Evolutionary conservation across 2,888 invertebrate species (phyloP).

Genomic region (Pheosia gnoma): DNA sequence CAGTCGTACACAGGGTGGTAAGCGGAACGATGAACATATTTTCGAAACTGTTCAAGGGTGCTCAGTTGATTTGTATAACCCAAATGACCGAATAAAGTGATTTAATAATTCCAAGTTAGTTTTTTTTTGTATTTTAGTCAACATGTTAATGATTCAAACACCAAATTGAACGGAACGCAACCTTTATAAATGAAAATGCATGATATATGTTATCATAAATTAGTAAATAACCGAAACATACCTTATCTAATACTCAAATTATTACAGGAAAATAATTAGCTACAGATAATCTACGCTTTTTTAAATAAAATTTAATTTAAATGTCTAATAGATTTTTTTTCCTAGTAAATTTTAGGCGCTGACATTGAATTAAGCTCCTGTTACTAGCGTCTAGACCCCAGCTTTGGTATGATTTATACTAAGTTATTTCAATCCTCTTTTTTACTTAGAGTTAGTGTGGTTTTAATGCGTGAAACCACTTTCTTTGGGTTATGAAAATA

Average conservation of each 20-base stretch:
- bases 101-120: too few relatives aligned
- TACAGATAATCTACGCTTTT: background rate
- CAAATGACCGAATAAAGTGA: too few relatives aligned
- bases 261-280: background rate
- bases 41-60: too few relatives aligned
- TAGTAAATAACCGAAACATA: background rate
- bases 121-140: too few relatives aligned
- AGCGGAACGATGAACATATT: too few relatives aligned
- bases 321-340: background rate
- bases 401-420: background rate
- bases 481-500: background rate
- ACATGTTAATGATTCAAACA: too few relatives aligned
- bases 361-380: background rate
- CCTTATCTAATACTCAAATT: background rate
- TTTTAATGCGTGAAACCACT: conserved; percentile 2
- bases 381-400: background rate
- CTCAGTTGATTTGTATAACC: too few relatives aligned
- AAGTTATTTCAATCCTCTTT: background rate
- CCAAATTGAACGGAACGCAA: too few relatives aligned
- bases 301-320: background rate
- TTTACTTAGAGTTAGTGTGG: background rate
- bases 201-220: too few relatives aligned
- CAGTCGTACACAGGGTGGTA: background rate
- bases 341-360: background rate
- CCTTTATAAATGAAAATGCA: too few relatives aligned